These are phyloP conservation scores for Paragorgia papillata DNA, from an alignment of 92 coral and sea anemone genomes.

Conservation along the genomic window DNA sequence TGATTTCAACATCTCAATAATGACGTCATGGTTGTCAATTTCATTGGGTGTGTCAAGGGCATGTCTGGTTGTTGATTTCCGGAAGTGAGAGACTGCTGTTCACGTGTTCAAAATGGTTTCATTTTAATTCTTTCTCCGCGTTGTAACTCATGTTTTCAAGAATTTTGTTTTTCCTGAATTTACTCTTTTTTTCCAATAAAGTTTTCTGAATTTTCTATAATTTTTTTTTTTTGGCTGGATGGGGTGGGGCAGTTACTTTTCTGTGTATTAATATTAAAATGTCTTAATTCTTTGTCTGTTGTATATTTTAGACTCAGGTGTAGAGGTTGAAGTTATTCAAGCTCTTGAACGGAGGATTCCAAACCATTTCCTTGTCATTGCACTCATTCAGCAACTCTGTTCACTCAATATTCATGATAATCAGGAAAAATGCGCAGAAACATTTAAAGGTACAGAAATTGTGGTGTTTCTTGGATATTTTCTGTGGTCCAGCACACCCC, in stretches of 20 bases:
- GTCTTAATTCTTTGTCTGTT: not conserved
- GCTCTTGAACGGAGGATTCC: slow-evolving; percentile 95
- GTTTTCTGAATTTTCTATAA: no score
- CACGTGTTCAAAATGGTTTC: no score
- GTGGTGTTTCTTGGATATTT: not conserved
- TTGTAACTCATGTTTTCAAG: no score
- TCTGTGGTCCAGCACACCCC: not conserved
- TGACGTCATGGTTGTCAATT: not conserved
- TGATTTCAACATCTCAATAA: no score
- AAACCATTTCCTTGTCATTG: slow-evolving; percentile 82
- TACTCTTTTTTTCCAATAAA: no score
- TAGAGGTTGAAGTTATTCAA: slow-evolving; percentile 53
- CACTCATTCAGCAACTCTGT: slow-evolving; percentile 89
- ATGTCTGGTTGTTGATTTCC: not conserved
- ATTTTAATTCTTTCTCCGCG: no score
- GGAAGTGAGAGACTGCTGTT: not conserved
- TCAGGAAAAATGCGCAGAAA: slow-evolving; percentile 73
- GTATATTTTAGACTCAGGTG: slow-evolving; percentile 25
- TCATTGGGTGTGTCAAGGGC: slow-evolving; percentile 1
- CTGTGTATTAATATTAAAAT: no score
- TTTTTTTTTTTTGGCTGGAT: no score
- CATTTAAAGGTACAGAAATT: slow-evolving; percentile 69
- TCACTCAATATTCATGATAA: slow-evolving; percentile 80
- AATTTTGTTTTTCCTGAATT: no score
- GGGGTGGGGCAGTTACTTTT: no score